These are phyloP conservation scores for Zapornia atra DNA, from an alignment of 2,113 vertebrate genomes.

Conservation along the genomic window DNA sequence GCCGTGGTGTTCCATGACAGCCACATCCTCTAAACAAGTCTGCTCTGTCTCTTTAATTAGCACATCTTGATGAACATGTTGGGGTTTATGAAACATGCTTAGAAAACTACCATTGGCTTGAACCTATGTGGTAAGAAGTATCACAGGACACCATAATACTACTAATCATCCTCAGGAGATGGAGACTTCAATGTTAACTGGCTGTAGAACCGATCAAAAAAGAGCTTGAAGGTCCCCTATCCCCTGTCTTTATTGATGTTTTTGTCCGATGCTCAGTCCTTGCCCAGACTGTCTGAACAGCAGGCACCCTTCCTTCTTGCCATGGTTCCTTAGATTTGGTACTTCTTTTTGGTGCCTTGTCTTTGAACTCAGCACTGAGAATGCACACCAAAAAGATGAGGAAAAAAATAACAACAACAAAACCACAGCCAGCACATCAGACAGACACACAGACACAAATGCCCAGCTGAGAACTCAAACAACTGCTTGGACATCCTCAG, in stretches of 20 bases:
- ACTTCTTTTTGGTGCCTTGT: not conserved
- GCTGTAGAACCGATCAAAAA: not conserved
- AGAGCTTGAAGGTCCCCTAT: not conserved
- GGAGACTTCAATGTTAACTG: not conserved
- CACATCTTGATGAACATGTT: not conserved
- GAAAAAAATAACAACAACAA: not conserved
- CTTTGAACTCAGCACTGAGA: not conserved
- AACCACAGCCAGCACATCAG: not conserved
- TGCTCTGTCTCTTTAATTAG: not conserved
- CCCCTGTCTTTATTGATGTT: not conserved
- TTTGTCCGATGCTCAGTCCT: not conserved
- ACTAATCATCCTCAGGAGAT: not conserved
- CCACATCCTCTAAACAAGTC: not conserved
- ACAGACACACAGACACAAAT: not conserved
- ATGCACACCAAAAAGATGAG: not conserved
- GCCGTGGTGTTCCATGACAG: not conserved
- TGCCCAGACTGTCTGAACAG: not conserved
- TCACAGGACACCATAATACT: not conserved
- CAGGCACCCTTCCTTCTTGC: not conserved
- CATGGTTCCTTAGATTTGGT: not conserved
- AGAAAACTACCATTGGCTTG: not conserved
- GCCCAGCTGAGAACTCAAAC: not conserved
- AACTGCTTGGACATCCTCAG: not conserved
- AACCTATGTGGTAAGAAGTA: not conserved
- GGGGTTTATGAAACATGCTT: not conserved